A percentile compares a stretch with the other conserved stretches of the same genome.
phyloP scores from a whole-genome alignment of 2,797 vertebrate genomes.

The Microctenopoma stevenorrisi region DNA sequence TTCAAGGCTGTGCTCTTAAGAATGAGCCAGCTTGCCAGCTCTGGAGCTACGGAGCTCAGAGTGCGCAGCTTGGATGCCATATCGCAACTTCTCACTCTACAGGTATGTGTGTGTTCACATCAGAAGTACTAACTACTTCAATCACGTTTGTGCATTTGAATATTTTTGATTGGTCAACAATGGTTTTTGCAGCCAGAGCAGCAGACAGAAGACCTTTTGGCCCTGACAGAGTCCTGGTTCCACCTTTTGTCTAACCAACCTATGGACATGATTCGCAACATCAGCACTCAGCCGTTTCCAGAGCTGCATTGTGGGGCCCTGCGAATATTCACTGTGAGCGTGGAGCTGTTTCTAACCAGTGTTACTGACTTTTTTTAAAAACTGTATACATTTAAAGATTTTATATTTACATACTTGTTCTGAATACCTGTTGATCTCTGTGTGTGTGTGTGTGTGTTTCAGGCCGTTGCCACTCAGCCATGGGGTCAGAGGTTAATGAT shows the following conservation, averaged over 20 bases:
- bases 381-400: background rate
- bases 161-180: background rate
- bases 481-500: conserved; percentile 97
- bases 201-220: conserved; percentile 94
- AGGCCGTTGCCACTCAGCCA: conserved; percentile 92
- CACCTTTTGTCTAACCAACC: conserved; percentile 86
- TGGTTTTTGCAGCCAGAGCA: conserved; percentile 85
- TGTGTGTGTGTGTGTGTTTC: conserved; percentile 20
- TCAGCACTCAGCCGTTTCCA: conserved; percentile 94
- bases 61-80: conserved; percentile 92
- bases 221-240: conserved; percentile 94
- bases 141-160: background rate
- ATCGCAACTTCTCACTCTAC: conserved; percentile 88
- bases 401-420: background rate
- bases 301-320: conserved; percentile 93
- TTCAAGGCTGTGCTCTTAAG: conserved; percentile 86
- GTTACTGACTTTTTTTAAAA: background rate
- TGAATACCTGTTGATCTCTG: background rate
- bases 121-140: background rate
- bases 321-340: conserved; percentile 89
- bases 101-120: conserved; percentile 77
- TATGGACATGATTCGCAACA: conserved; percentile 89
- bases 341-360: background rate
- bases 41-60: conserved; percentile 87
- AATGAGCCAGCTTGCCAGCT: conserved; percentile 87